phyloP scores from a whole-genome alignment of 23 tunicate genomes.

The Clavelina lepadiformis region DNA sequence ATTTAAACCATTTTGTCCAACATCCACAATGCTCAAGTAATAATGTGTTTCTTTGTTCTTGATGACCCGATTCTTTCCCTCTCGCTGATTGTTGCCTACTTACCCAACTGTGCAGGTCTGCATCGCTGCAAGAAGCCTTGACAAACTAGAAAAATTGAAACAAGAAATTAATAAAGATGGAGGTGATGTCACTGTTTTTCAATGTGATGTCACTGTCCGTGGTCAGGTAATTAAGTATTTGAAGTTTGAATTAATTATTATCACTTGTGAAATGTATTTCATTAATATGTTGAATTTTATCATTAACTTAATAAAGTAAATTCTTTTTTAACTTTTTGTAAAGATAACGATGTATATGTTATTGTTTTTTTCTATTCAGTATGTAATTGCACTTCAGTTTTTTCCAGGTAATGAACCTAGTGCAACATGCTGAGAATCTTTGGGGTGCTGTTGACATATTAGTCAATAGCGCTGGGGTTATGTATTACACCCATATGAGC shows the following conservation, averaged over 20 bases:
- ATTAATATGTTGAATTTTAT: too few species aligned
- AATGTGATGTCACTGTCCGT: slow-evolving; percentile 72
- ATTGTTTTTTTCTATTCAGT: too few species aligned
- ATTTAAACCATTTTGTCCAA: not conserved
- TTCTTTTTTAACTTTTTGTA: too few species aligned
- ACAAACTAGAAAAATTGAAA: slow-evolving; percentile 36
- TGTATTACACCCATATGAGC: slow-evolving; percentile 76
- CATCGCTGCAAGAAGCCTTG: slow-evolving; percentile 71
- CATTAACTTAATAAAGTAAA: too few species aligned
- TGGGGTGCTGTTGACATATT: slow-evolving; percentile 61
- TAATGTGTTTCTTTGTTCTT: not conserved
- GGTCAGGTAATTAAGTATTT: slow-evolving; percentile 43
- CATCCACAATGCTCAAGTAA: not conserved
- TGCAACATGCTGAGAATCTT: slow-evolving; percentile 30
- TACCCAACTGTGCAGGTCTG: too few species aligned
- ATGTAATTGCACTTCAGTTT: too few species aligned
- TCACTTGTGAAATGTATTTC: too few species aligned
- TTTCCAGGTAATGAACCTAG: slow-evolving; percentile 50
- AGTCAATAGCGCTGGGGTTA: slow-evolving; percentile 88
- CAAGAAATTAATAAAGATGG: slow-evolving; percentile 30
- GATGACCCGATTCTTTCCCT: too few species aligned
- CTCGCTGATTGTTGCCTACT: too few species aligned
- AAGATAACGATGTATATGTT: too few species aligned
- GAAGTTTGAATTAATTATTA: too few species aligned
- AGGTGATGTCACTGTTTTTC: slow-evolving; percentile 16